phyloP scores from a whole-genome alignment of 2,888 invertebrate species.

The Nemotelus nigrinus region DNA sequence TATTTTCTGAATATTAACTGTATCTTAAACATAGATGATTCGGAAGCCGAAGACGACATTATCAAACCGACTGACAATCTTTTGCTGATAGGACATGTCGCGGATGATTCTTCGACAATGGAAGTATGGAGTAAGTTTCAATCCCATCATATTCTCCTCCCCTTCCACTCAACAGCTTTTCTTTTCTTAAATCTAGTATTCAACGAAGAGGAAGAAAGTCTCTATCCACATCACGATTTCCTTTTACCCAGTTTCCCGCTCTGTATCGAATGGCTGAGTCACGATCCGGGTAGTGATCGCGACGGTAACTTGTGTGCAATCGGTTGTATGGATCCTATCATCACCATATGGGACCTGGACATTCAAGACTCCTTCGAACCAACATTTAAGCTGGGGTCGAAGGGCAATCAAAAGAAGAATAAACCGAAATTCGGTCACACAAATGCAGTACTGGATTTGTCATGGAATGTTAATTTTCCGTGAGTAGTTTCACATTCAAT shows the following conservation, averaged over 20 bases:
- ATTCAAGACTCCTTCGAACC: slow-evolving; percentile 92
- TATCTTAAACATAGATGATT: slow-evolving; percentile 62
- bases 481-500: slow-evolving; percentile 58
- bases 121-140: slow-evolving; percentile 82
- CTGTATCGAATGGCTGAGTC: slow-evolving; percentile 92
- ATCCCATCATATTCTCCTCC: slow-evolving; percentile 24
- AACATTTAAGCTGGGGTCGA: slow-evolving; percentile 80
- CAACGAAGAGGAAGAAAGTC: slow-evolving; percentile 86
- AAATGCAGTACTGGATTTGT: slow-evolving; percentile 89
- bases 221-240: slow-evolving; percentile 95
- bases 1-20: too few species aligned
- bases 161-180: slow-evolving; percentile 22
- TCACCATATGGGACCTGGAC: slow-evolving; percentile 97
- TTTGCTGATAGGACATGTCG: slow-evolving; percentile 85
- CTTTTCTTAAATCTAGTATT: slow-evolving; percentile 71
- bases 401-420: slow-evolving; percentile 78
- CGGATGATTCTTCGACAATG: slow-evolving; percentile 85
- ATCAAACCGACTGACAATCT: slow-evolving; percentile 91
- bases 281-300: slow-evolving; percentile 78
- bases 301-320: slow-evolving; percentile 89
- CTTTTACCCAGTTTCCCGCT: slow-evolving; percentile 89
- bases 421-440: slow-evolving; percentile 79
- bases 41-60: slow-evolving; percentile 89
- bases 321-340: slow-evolving; percentile 91
- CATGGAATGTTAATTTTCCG: slow-evolving; percentile 87